Conservation (phyloP, 2,888 invertebrate genomes). For the Cerceris rybyensis region DNA sequence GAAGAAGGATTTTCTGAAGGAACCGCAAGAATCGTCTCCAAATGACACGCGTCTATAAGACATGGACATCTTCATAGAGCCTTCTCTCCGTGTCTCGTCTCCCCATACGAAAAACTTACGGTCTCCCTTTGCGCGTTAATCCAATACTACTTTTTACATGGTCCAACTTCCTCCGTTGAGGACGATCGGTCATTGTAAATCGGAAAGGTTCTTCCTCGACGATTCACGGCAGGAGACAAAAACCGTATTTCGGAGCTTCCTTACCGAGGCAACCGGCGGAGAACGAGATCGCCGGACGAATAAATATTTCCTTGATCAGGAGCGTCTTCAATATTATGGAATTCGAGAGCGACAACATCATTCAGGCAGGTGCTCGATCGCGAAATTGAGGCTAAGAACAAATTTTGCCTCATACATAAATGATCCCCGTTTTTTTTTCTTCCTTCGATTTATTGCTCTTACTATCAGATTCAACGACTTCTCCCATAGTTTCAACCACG, state of each 20-base stretch:
- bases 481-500: conserved; percentile 17
- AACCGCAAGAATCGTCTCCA: conserved; percentile 23
- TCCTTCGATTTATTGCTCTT: conserved; percentile 30
- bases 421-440: conserved; percentile 16
- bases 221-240: conserved; percentile 51
- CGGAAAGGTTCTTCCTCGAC: conserved; percentile 61
- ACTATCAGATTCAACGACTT: conserved; percentile 32
- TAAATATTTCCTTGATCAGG: conserved; percentile 56
- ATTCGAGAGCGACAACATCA: conserved; percentile 62
- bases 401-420: conserved; percentile 53
- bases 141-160: conserved; percentile 69
- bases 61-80: conserved; percentile 63
- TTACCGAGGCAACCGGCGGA: conserved; percentile 8
- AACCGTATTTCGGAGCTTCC: conserved; percentile 48
- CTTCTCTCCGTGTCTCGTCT: conserved; percentile 49
- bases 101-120: conserved; percentile 53
- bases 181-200: conserved; percentile 71
- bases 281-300: conserved; percentile 47
- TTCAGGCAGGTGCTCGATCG: conserved; percentile 62
- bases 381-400: conserved; percentile 54
- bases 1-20: conserved; percentile 14
- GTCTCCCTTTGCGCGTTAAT: conserved; percentile 65
- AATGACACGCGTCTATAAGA: conserved; percentile 57
- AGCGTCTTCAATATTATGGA: conserved; percentile 51
- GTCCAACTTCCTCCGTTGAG: conserved; percentile 54